Evolutionary conservation across 2,113 vertebrate genomes (phyloP).

Genomic region (Vulpes ferrilata): DNA sequence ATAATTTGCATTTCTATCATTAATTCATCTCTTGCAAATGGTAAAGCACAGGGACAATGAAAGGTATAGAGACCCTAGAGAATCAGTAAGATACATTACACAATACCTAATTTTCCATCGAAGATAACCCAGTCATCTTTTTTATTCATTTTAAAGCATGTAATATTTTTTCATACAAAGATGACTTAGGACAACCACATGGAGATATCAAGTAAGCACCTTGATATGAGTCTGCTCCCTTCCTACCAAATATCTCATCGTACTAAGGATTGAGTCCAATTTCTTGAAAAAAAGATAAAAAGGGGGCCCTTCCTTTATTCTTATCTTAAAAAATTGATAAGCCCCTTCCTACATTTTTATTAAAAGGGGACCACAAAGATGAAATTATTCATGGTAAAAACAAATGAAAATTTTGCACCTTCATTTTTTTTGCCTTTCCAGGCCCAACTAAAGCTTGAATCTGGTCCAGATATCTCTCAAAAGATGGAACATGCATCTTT

Average conservation of each 20-base stretch:
- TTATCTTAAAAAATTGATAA: not conserved
- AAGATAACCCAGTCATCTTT: not conserved
- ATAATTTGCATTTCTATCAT: slow-evolving; percentile 49
- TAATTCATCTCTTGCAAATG: not conserved
- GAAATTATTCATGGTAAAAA: slow-evolving; percentile 8
- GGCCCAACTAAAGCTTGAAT: not conserved
- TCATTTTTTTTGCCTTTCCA: not conserved
- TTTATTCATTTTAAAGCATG: not conserved
- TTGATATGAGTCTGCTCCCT: not conserved
- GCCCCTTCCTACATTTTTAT: not conserved
- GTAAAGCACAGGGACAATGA: not conserved
- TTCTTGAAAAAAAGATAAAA: not conserved
- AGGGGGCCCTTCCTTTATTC: not conserved
- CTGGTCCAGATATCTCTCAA: not conserved
- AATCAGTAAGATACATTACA: not conserved
- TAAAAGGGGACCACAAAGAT: not conserved
- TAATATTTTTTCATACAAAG: not conserved
- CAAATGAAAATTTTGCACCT: not conserved
- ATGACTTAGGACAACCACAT: not conserved
- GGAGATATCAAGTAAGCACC: not conserved
- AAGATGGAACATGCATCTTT: not conserved
- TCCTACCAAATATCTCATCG: not conserved
- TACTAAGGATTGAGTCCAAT: not conserved
- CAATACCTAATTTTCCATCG: not conserved
- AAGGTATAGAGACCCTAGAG: not conserved